These are phyloP conservation scores for Lophochroa leadbeateri DNA, from an alignment of 2,113 vertebrate genomes.

Conservation along the genomic window DNA sequence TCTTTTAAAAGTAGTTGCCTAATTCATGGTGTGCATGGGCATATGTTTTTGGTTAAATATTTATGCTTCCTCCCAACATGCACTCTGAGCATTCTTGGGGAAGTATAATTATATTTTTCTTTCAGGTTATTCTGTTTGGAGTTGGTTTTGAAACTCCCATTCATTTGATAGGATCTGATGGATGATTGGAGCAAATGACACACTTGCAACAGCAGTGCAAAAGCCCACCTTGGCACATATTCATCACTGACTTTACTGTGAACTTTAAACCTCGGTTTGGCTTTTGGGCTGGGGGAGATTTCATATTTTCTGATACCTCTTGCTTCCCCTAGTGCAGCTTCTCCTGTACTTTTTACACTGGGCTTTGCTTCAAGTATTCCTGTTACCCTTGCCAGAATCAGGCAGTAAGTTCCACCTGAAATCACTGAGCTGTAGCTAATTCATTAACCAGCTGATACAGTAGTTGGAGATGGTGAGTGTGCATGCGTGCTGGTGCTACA, in stretches of 20 bases:
- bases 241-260: background rate
- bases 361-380: background rate
- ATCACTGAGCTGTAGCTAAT: background rate
- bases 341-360: background rate
- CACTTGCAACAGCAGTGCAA: background rate
- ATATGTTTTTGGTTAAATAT: background rate
- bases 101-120: background rate
- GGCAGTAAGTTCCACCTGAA: background rate
- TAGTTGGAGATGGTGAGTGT: background rate
- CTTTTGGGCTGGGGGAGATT: background rate
- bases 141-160: background rate
- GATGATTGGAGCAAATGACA: background rate
- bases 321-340: background rate
- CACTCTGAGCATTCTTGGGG: background rate
- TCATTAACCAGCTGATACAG: background rate
- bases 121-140: background rate
- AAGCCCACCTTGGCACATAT: rapidly evolving
- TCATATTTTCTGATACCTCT: background rate
- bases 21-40: background rate
- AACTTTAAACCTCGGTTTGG: background rate
- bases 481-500: background rate
- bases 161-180: background rate
- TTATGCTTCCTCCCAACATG: background rate
- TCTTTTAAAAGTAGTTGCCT: background rate
- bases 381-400: background rate